Evolutionary conservation across 2,113 vertebrate genomes (phyloP).

Genomic region (Tiliqua scincoides): DNA sequence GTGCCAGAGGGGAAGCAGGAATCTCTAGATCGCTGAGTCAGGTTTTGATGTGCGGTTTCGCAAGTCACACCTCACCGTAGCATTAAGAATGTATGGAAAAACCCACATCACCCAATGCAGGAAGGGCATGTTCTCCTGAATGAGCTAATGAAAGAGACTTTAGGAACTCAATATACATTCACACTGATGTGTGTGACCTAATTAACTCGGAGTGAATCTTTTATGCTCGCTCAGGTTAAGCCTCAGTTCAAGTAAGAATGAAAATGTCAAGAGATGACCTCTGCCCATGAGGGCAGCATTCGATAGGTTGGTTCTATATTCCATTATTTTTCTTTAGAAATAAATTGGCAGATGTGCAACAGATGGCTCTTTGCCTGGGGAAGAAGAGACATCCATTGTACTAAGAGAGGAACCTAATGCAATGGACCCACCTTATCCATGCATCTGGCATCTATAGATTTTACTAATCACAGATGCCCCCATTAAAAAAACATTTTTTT

Average conservation of each 20-base stretch:
- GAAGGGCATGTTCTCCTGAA: neutral
- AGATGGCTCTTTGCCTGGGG: too few species aligned
- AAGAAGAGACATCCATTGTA: too few species aligned
- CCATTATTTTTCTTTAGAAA: too few species aligned
- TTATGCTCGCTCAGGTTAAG: neutral
- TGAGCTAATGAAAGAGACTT: neutral
- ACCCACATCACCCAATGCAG: neutral
- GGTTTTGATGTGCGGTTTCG: neutral
- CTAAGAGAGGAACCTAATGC: too few species aligned
- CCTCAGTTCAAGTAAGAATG: neutral
- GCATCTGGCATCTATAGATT: too few species aligned
- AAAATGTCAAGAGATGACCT: neutral
- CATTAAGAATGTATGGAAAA: conserved; percentile 6
- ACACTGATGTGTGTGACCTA: neutral
- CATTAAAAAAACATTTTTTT: too few species aligned
- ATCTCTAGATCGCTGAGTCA: neutral
- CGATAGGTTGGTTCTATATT: too few species aligned
- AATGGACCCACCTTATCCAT: too few species aligned
- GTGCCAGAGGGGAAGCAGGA: neutral
- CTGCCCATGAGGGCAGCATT: too few species aligned
- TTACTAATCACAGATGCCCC: too few species aligned
- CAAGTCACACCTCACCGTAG: neutral
- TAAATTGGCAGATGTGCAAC: too few species aligned
- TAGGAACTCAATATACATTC: neutral
- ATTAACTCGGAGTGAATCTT: neutral